Evolutionary conservation across 2,113 vertebrate species (phyloP), one percentile per base, ranked within the genome.

Genomic region (Microcebus lehilahytsara): DNA sequence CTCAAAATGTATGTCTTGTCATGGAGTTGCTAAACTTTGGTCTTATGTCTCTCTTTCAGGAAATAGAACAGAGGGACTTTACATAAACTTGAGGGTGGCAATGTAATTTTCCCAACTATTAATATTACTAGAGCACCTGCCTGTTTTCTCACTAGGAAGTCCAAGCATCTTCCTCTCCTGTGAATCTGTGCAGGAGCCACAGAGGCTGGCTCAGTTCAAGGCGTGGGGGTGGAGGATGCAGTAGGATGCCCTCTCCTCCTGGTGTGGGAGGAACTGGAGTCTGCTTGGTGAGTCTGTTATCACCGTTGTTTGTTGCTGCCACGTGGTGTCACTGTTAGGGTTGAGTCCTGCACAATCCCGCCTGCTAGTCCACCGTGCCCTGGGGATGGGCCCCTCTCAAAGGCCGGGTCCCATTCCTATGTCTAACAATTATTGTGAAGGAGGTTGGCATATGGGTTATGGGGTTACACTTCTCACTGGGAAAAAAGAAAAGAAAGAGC

Each of bases 61-160:
- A 91, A 89, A 46, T 60, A 17, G 49, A 83, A 96, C 85, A 60
- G 67, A 66, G 83, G 30, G 23, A 78, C 60, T 85, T 72, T 84
- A 37, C 80, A 32, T 77, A 67, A 84, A 75, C 62, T 83, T 79
- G 40, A 78, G 37, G n/a, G 5, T 62, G 37, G 37, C 53, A 22
- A 37, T 77, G 3, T 19, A 46, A 62, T 34, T 40, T 86, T 93
- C 23, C 37, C 71, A 27, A 2, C 66, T 74, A 49, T 69, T 95
- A 6, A 51, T 71, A 23, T 69, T 93, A 6, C 58, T 64, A 19
- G 56, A n/a, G 10, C 46, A 34, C 10, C 11, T 19, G 10, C 16
- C 20, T 12, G 20, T 56, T 72, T 72, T 58, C n/a, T 85, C 16
- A 64, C 27, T 27, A 64, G 27, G 42, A 89, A 40, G 14, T 78